Evolutionary conservation across 2,888 invertebrate genomes (phyloP).

Genomic region (Sarcophaga variegata): DNA sequence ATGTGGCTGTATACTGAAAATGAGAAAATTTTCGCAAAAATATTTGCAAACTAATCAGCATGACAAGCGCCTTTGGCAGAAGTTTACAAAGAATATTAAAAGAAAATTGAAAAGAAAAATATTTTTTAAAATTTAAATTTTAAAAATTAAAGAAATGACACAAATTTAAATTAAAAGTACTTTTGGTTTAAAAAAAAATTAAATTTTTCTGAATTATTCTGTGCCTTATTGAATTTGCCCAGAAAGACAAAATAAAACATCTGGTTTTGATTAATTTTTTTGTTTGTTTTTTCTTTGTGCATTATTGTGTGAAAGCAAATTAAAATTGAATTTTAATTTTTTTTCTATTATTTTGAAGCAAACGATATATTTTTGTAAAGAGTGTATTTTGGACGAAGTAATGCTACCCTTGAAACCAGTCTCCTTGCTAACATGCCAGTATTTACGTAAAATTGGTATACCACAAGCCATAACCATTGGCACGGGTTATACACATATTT

Average conservation of each 20-base stretch:
- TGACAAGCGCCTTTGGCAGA: no score
- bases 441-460: slow-evolving; percentile 47
- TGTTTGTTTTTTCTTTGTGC: slow-evolving; percentile 17
- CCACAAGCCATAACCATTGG: slow-evolving; percentile 45
- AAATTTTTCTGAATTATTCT: slow-evolving; percentile 11
- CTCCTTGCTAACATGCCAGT: slow-evolving; percentile 31
- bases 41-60: neutral
- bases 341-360: neutral
- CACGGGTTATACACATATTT: slow-evolving; percentile 10
- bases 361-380: neutral
- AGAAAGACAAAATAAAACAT: slow-evolving; percentile 12
- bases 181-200: slow-evolving; percentile 3
- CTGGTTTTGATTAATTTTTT: slow-evolving; percentile 35
- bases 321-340: neutral
- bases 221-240: neutral
- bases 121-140: neutral
- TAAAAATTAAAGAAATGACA: slow-evolving; percentile 1
- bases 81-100: no score
- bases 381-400: no score
- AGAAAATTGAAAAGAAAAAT: no score
- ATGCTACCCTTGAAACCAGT: slow-evolving; percentile 47
- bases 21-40: no score
- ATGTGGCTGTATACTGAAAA: no score
- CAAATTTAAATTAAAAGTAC: neutral
- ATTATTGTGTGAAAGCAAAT: neutral